Conservation (phyloP, 2,113 vertebrate genomes). For the Strigops habroptila region DNA sequence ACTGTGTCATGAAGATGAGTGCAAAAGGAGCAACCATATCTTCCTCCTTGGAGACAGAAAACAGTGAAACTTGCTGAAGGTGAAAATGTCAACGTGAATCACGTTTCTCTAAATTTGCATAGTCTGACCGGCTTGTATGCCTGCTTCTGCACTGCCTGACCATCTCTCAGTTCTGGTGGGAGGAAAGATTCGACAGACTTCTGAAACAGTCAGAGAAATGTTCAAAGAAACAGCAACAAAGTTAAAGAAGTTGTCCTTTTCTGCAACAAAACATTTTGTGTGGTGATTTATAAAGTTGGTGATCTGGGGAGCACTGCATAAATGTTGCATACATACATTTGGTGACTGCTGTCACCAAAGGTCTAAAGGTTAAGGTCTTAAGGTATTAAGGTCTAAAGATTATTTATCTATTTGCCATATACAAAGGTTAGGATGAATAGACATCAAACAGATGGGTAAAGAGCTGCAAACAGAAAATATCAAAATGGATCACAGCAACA, state of each 20-base stretch:
- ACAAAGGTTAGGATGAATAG: background rate
- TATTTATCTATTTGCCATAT: background rate
- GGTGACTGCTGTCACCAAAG: background rate
- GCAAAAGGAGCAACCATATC: background rate
- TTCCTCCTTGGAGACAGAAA: background rate
- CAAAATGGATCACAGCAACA: background rate
- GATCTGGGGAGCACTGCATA: background rate
- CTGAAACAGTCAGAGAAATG: background rate
- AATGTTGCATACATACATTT: background rate
- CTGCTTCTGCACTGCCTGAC: background rate
- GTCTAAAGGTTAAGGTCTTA: too few species aligned
- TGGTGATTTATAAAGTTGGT: background rate
- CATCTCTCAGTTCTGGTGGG: background rate
- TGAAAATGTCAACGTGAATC: background rate
- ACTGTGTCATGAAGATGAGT: background rate
- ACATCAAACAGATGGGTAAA: background rate
- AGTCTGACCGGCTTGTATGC: background rate
- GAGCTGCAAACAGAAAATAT: background rate
- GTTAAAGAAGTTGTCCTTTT: background rate
- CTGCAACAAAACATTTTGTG: background rate
- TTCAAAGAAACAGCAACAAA: background rate
- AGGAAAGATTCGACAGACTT: background rate
- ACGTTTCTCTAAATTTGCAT: background rate
- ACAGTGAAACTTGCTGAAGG: background rate
- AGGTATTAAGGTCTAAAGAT: background rate